phyloP scores from a whole-genome alignment of 2,113 vertebrate species.

The Sprattus sprattus region DNA sequence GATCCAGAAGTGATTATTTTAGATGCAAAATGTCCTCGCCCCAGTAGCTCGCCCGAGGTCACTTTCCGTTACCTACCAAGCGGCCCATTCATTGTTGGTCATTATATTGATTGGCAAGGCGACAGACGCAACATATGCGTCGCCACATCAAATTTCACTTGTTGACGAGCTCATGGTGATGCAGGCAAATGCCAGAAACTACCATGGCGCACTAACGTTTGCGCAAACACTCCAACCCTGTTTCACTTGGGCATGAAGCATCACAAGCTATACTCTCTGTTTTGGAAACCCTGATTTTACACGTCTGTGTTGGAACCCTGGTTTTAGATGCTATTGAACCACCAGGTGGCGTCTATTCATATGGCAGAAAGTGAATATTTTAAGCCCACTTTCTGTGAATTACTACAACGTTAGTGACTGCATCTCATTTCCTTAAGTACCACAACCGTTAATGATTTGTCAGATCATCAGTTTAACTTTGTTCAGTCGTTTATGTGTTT shows the following conservation, averaged over 20 bases:
- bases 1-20: constrained; percentile 69
- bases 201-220: not conserved
- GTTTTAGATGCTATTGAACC: not conserved
- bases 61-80: constrained; percentile 64
- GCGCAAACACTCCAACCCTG: no score
- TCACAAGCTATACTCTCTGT: no score
- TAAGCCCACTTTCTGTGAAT: no score
- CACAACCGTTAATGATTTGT: no score
- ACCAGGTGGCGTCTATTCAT: not conserved
- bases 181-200: not conserved
- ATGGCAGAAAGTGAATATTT: not conserved
- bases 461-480: no score
- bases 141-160: constrained; percentile 16
- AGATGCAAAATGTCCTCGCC: constrained; percentile 61
- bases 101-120: not conserved
- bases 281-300: not conserved
- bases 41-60: constrained; percentile 56
- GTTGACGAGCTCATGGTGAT: not conserved
- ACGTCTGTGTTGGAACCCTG: not conserved
- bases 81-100: constrained; percentile 41
- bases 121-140: not conserved
- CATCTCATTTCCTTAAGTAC: no score
- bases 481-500: no score
- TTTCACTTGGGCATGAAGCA: no score
- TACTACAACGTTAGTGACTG: no score